A percentile compares a stretch with the other conserved stretches of the same genome.
Conservation (phyloP, 2,797 vertebrate genomes). For the Sebastes minor region DNA sequence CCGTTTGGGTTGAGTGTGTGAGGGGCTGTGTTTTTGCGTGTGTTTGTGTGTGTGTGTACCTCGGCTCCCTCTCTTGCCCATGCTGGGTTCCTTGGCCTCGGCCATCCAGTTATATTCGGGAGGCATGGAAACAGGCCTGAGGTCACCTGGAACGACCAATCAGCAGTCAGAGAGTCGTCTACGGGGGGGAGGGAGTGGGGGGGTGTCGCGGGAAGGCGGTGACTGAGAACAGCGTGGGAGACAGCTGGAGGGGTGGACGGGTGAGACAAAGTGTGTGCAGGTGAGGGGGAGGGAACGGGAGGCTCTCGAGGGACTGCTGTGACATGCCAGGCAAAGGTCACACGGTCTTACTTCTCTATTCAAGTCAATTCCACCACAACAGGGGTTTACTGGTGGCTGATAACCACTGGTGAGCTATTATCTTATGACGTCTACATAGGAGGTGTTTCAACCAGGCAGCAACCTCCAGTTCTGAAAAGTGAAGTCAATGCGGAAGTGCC, state of each 20-base stretch:
- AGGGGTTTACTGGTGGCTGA: not conserved
- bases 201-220: slow-evolving; percentile 14
- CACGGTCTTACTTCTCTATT: not conserved
- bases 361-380: not conserved
- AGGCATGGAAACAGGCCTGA: slow-evolving; percentile 90
- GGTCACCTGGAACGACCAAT: slow-evolving; percentile 88
- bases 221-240: slow-evolving; percentile 60
- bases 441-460: not conserved
- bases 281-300: slow-evolving; percentile 19
- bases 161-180: slow-evolving; percentile 73
- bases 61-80: slow-evolving; percentile 91
- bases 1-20: not conserved
- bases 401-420: not conserved
- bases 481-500: too few relatives aligned
- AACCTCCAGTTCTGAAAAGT: too few relatives aligned
- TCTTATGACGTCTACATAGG: not conserved
- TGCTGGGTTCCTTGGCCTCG: slow-evolving; percentile 89
- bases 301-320: slow-evolving; percentile 5
- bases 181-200: not conserved
- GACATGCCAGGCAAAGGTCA: not conserved
- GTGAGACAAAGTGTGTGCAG: slow-evolving; percentile 64
- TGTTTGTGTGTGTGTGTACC: slow-evolving; percentile 79
- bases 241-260: slow-evolving; percentile 60
- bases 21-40: slow-evolving; percentile 1
- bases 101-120: slow-evolving; percentile 89